Conservation (phyloP, 92 coral and sea anemone genomes). For the Porites rus region DNA sequence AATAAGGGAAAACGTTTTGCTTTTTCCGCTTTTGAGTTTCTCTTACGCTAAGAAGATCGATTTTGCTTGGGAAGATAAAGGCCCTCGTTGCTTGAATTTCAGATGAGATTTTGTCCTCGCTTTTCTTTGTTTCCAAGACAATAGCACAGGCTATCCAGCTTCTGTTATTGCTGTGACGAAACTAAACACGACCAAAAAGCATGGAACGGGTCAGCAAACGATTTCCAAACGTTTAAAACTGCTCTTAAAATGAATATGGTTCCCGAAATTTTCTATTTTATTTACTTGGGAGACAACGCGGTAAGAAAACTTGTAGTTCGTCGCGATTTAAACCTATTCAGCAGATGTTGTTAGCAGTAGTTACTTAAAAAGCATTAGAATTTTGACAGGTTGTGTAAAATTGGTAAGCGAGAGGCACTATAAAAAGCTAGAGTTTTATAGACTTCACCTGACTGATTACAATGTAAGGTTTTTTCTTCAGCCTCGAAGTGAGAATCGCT, state of each 20-base stretch:
- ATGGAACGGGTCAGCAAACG: neutral
- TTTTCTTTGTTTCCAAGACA: constrained; percentile 48
- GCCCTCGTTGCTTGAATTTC: constrained; percentile 49
- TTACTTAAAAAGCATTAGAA: neutral
- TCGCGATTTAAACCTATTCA: neutral
- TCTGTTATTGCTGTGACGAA: constrained; percentile 1
- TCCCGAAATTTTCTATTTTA: constrained; percentile 75
- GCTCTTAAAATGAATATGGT: constrained; percentile 51
- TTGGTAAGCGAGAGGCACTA: neutral
- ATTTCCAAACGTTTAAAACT: neutral
- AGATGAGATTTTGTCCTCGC: constrained; percentile 6
- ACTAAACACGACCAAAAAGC: neutral
- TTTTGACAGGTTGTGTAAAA: constrained; percentile 1
- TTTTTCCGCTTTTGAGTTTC: neutral
- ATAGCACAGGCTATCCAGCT: constrained; percentile 10
- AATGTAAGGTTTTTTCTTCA: neutral
- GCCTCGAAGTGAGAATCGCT: neutral
- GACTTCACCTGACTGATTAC: neutral
- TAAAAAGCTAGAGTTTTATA: neutral
- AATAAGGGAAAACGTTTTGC: neutral
- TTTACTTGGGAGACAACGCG: constrained; percentile 70
- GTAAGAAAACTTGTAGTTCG: constrained; percentile 48
- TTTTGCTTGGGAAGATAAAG: neutral
- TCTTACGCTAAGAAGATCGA: neutral
- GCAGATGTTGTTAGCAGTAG: neutral